Evolutionary conservation across 2,888 invertebrate genomes (phyloP), one percentile per base, ranked within the genome.

Genomic region (Platycheirus rosarum): DNA sequence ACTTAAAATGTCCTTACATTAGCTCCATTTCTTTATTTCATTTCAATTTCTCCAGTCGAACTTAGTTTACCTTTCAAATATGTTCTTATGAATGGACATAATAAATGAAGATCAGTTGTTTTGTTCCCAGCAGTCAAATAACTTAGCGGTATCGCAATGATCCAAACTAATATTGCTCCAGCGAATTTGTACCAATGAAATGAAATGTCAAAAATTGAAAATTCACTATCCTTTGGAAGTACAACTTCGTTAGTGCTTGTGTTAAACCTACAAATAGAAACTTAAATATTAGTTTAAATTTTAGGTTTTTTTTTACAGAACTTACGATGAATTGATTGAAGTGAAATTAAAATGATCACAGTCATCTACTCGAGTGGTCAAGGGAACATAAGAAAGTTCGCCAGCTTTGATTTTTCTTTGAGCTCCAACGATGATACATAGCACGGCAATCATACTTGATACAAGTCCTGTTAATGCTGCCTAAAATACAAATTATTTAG

Each of bases 121-220:
- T 87, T 87, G 0, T 85, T 70, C 18, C 87, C 85, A 2, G 91
- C 91, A 42, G 92, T 91, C 1, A 92, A 69, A 76, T 91, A 92
- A 85, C 93, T 93, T 77, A 93, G 91, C 2, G 92, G 87, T 23
- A 93, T 86, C 0, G 92, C 93, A 29, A 93, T 88, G 0, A 92
- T 85, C 74, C 93, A 90, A 0, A 92, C 91, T 0, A 92, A 87
- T 0, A 91, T 18, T 13, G 91, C 91, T 0, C 93, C 93, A 9
- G 92, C 85, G 2, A 91, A 82, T 6, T 92, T 91, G 86, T 93
- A 93, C 91, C 93, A 93, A 88, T 93, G 92, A 87, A 93, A 93
- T 1, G 93, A 93, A 44, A 94, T 87, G 13, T 91, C 91, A 86
- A 92, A 94, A 8, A 94, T 85, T 2, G 91, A 87, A 73, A 92